Percentiles rank a stretch among this genome's conserved stretches.
Conservation (phyloP, 2,888 invertebrate genomes). For the Netelia melanura region DNA sequence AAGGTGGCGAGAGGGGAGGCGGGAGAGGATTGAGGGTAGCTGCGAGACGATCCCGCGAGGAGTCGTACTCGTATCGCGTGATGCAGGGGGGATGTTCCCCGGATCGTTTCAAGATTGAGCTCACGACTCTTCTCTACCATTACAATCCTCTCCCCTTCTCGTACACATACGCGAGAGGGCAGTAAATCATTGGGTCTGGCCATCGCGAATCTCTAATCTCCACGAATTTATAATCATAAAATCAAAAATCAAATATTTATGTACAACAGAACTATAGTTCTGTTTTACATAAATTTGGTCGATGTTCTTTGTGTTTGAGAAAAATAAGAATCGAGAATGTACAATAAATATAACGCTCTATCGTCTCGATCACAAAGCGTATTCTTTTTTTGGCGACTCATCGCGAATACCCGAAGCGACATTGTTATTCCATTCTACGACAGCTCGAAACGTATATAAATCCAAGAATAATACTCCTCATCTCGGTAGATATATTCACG, state of each 20-base stretch:
- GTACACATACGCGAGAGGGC: slow-evolving; percentile 3
- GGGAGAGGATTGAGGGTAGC: slow-evolving; percentile 25
- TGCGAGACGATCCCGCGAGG: slow-evolving; percentile 51
- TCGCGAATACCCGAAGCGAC: no score
- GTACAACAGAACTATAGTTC: no score
- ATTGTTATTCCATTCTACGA: no score
- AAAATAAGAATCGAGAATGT: no score
- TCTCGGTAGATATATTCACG: not conserved
- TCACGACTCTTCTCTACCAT: slow-evolving; percentile 57
- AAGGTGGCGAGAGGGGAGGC: slow-evolving; percentile 25
- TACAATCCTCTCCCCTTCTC: not conserved
- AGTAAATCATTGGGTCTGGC: slow-evolving; percentile 15
- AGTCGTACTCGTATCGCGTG: slow-evolving; percentile 65
- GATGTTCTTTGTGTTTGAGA: no score
- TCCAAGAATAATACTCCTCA: slow-evolving; percentile 5
- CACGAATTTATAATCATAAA: slow-evolving; percentile 19
- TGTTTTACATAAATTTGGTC: no score
- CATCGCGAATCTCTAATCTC: not conserved
- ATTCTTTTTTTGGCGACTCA: no score
- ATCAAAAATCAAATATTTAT: not conserved
- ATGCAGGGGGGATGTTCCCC: slow-evolving; percentile 57
- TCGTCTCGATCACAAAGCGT: no score
- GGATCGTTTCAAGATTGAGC: slow-evolving; percentile 69
- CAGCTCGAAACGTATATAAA: not conserved
- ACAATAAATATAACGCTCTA: no score